Conservation (phyloP, 2,888 invertebrate species). For the Sesamia inferens region DNA sequence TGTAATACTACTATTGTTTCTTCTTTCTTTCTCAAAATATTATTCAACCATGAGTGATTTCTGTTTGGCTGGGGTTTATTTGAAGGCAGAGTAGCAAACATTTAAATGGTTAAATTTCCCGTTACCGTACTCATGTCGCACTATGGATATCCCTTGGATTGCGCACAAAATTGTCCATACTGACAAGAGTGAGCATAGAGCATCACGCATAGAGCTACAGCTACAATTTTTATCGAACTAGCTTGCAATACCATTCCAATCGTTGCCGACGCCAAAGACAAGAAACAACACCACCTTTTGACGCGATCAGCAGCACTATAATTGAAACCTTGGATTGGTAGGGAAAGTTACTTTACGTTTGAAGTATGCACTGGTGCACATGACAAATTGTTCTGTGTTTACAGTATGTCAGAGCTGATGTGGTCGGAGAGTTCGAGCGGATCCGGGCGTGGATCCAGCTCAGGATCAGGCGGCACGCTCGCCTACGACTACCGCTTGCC, state of each 20-base stretch:
- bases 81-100: not conserved
- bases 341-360: not conserved
- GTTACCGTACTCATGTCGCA: not conserved
- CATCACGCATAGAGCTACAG: not conserved
- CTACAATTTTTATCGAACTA: not conserved
- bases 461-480: slow-evolving; percentile 70
- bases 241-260: not conserved
- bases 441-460: slow-evolving; percentile 87
- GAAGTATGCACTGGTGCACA: not conserved
- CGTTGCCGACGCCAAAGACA: not conserved
- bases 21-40: not conserved
- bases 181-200: not conserved
- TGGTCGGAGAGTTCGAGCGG: slow-evolving; percentile 89
- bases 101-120: not conserved
- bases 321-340: not conserved
- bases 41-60: not conserved
- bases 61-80: not conserved
- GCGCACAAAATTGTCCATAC: not conserved
- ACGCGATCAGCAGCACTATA: not conserved
- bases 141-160: not conserved
- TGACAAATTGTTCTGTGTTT: not conserved
- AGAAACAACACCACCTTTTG: not conserved
- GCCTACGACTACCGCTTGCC: slow-evolving; percentile 51
- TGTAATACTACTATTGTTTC: not conserved
- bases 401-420: slow-evolving; percentile 83